Conservation (phyloP, 2,888 invertebrate genomes). For the Eristalis tenax region DNA sequence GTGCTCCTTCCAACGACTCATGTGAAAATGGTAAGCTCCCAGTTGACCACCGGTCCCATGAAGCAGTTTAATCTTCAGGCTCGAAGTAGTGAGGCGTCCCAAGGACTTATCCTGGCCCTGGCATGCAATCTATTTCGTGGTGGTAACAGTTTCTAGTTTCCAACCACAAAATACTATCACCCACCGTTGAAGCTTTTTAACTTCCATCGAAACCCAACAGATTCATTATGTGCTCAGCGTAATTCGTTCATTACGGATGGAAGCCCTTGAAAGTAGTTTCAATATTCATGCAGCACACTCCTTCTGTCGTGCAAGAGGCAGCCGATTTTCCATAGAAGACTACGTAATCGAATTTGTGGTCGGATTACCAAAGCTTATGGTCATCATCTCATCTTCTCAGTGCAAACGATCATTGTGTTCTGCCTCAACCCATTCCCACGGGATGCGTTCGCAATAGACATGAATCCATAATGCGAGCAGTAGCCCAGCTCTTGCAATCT, state of each 20-base stretch:
- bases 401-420: constrained; percentile 44
- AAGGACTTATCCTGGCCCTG: background rate
- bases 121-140: background rate
- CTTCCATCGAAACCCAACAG: background rate
- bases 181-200: background rate
- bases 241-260: background rate
- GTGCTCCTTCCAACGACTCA: background rate
- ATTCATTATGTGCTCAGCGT: background rate
- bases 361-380: constrained; percentile 56
- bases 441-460: constrained; percentile 42
- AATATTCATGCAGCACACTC: constrained; percentile 3
- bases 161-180: background rate
- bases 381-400: constrained; percentile 58
- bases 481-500: background rate
- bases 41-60: background rate
- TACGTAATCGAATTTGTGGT: constrained; percentile 49
- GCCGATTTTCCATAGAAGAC: background rate
- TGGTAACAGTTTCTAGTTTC: background rate
- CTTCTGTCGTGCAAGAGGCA: background rate
- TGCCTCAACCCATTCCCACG: constrained; percentile 5
- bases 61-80: background rate
- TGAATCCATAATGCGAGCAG: constrained; percentile 47
- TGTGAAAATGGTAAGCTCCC: background rate
- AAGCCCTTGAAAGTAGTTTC: background rate
- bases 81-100: background rate